Conservation (phyloP, 2,797 vertebrate genomes). For the Rhinatrema bivittatum region DNA sequence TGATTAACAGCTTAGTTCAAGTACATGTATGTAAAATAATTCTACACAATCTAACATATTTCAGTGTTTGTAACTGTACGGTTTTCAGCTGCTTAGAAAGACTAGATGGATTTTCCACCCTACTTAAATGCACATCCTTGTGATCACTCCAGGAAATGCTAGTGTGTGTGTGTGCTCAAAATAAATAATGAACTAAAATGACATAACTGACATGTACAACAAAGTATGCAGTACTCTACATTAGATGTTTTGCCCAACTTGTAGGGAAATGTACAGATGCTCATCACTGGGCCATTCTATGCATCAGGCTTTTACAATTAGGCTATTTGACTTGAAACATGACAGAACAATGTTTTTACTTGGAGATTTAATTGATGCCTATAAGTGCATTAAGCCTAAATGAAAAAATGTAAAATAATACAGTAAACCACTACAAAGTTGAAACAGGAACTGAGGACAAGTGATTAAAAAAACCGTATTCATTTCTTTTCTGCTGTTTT, state of each 20-base stretch:
- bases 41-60: slow-evolving; percentile 55
- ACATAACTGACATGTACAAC: too few relatives aligned
- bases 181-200: slow-evolving; percentile 28
- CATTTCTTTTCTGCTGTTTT: too few relatives aligned
- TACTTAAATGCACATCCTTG: slow-evolving; percentile 60
- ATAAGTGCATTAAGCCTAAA: too few relatives aligned
- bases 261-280: slow-evolving; percentile 28
- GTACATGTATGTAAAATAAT: slow-evolving; percentile 64
- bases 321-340: slow-evolving; percentile 47
- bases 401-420: slow-evolving; percentile 56
- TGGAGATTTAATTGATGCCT: too few relatives aligned
- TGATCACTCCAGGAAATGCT: slow-evolving; percentile 52
- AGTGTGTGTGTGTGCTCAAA: slow-evolving; percentile 51
- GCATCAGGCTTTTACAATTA: slow-evolving; percentile 45
- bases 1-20: slow-evolving; percentile 45
- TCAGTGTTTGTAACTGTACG: slow-evolving; percentile 45
- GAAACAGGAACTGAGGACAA: too few relatives aligned
- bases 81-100: slow-evolving; percentile 48
- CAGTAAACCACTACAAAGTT: too few relatives aligned
- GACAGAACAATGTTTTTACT: slow-evolving; percentile 44
- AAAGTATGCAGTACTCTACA: slow-evolving; percentile 41
- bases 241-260: slow-evolving; percentile 43
- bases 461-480: too few relatives aligned
- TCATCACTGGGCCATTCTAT: slow-evolving; percentile 7
- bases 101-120: slow-evolving; percentile 40